A percentile compares a stretch with the other conserved stretches of the same genome.
phyloP scores from a whole-genome alignment of 2,888 invertebrate species.

The Sphaerophoria taeniata region DNA sequence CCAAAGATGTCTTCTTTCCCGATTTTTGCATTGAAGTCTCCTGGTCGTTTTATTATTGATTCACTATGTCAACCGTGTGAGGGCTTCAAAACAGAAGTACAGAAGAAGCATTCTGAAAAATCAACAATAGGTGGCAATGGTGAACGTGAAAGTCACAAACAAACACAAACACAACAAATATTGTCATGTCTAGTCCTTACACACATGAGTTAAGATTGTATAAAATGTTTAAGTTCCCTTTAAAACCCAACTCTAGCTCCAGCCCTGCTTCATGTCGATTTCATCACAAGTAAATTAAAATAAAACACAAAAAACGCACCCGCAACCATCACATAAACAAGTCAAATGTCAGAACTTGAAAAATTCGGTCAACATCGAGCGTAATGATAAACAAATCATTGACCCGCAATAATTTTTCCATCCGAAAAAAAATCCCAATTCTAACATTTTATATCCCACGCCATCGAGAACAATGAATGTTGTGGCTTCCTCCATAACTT shows the following conservation, averaged over 20 bases:
- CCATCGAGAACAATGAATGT: background rate
- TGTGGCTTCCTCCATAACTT: constrained; percentile 9
- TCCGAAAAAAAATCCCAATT: constrained; percentile 9
- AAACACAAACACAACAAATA: no score
- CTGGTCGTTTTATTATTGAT: no score
- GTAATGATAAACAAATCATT: constrained; percentile 49
- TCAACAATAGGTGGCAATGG: no score
- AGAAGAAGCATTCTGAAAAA: no score
- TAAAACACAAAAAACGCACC: constrained; percentile 1
- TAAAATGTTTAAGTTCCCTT: background rate
- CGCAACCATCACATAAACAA: constrained; percentile 1
- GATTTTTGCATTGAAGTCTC: no score
- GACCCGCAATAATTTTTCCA: constrained; percentile 19
- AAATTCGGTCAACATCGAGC: constrained; percentile 59
- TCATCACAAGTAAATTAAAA: background rate
- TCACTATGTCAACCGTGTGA: no score
- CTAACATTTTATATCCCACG: background rate
- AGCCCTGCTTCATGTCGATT: background rate
- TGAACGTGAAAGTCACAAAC: no score
- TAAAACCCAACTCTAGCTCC: background rate
- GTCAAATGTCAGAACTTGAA: constrained; percentile 13
- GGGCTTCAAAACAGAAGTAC: no score
- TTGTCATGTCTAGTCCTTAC: no score
- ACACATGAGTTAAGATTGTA: no score
- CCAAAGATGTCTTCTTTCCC: no score